Conservation (phyloP, 2,113 vertebrate species). For the Tor tambroides region DNA sequence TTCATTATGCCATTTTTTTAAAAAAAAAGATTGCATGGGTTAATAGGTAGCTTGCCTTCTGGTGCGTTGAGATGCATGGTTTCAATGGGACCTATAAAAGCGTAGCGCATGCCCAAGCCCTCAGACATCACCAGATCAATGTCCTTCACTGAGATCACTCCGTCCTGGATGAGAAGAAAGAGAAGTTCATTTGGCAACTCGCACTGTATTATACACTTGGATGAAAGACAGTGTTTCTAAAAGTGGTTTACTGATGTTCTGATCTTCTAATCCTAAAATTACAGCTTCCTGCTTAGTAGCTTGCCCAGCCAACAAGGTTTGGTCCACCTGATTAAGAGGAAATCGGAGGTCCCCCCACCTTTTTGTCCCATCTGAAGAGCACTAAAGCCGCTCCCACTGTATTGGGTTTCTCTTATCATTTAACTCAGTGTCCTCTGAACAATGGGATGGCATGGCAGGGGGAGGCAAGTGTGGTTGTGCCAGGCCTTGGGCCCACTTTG, state of each 20-base stretch:
- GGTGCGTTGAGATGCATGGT: constrained; percentile 97
- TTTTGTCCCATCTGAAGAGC: constrained; percentile 58
- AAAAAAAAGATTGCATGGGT: background rate
- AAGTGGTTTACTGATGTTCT: constrained; percentile 21
- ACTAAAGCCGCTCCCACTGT: constrained; percentile 60
- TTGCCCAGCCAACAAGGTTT: constrained; percentile 27
- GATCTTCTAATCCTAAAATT: constrained; percentile 48
- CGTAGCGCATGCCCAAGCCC: constrained; percentile 94
- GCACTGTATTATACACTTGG: background rate
- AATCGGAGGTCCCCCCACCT: constrained; percentile 28
- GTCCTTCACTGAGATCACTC: constrained; percentile 87
- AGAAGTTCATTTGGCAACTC: background rate
- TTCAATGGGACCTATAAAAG: constrained; percentile 96
- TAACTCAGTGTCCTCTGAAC: constrained; percentile 64
- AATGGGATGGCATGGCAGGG: constrained; percentile 58
- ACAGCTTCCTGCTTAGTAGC: constrained; percentile 38
- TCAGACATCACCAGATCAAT: constrained; percentile 97
- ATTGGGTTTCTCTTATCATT: constrained; percentile 69
- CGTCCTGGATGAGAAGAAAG: constrained; percentile 79
- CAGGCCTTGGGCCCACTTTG: constrained; percentile 46
- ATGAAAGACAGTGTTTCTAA: constrained; percentile 19
- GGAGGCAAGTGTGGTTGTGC: constrained; percentile 45
- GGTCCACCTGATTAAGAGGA: constrained; percentile 9
- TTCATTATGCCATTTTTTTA: background rate
- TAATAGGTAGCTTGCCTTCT: constrained; percentile 68